phyloP scores from a whole-genome alignment of 2,113 vertebrate species.

The Capreolus pygargus region DNA sequence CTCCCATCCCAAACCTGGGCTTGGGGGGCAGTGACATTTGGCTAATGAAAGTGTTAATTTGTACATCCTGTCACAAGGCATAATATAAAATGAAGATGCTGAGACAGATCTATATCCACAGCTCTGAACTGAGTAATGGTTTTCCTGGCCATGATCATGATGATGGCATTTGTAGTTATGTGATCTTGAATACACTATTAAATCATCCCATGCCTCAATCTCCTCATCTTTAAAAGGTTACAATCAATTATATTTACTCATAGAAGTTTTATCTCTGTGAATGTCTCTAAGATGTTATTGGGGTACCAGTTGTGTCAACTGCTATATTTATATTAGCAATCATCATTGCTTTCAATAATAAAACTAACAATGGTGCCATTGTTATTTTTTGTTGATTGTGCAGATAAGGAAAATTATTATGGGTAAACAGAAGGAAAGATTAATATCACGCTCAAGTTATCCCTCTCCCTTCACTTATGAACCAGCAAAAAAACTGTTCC shows the following conservation, averaged over 20 bases:
- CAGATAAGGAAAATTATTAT: not conserved
- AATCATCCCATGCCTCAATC: not conserved
- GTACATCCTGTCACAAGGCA: not conserved
- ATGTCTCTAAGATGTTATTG: not conserved
- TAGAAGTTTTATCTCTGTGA: not conserved
- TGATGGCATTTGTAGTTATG: not conserved
- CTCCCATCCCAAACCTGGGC: rapidly evolving
- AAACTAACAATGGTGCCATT: not conserved
- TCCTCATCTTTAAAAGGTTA: not conserved
- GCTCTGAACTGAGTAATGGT: not conserved
- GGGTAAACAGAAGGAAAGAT: not conserved
- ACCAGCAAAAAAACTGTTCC: not conserved
- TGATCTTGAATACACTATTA: not conserved
- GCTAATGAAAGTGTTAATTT: not conserved
- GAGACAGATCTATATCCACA: not conserved
- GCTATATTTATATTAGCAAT: not conserved
- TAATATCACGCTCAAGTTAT: not conserved
- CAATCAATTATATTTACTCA: not conserved
- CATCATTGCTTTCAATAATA: not conserved
- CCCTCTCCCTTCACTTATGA: not conserved
- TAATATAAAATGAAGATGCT: not conserved
- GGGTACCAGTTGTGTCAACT: not conserved
- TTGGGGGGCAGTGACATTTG: not conserved
- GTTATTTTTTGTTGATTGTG: not conserved
- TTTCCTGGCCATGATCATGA: not conserved